phyloP scores from a whole-genome alignment of 2,113 vertebrate species.

The Cinclus cinclus region DNA sequence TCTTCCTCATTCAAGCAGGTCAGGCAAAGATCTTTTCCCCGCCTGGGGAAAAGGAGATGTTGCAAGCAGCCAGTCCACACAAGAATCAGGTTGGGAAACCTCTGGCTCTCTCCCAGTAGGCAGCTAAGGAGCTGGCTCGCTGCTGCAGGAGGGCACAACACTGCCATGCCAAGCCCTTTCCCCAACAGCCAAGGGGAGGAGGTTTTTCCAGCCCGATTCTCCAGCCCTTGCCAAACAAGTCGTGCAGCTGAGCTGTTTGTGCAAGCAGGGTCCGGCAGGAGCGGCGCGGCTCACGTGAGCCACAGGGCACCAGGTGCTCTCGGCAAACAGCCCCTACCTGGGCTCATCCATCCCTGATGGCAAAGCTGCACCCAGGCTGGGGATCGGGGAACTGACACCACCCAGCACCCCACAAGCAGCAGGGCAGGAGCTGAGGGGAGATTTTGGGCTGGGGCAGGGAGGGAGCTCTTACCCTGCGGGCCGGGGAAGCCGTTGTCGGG shows the following conservation, averaged over 20 bases:
- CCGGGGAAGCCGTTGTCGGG: constrained; percentile 65
- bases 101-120: not conserved
- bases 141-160: not conserved
- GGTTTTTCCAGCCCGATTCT: not conserved
- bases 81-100: not conserved
- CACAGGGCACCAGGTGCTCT: not conserved
- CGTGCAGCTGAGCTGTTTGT: not conserved
- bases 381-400: accelerated
- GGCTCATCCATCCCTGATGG: not conserved
- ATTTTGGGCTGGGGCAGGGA: accelerated
- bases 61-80: not conserved
- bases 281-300: not conserved
- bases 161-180: not conserved
- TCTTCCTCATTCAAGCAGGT: not conserved
- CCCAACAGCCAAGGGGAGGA: not conserved
- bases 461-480: constrained; percentile 58
- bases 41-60: not conserved
- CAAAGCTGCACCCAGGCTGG: accelerated
- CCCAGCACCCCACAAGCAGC: not conserved
- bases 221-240: constrained; percentile 46
- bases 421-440: not conserved
- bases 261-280: not conserved
- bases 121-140: not conserved
- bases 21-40: not conserved
- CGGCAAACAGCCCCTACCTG: not conserved